These are phyloP conservation scores for Eilema caniola DNA, from an alignment of 2,888 invertebrate species.

Conservation along the genomic window DNA sequence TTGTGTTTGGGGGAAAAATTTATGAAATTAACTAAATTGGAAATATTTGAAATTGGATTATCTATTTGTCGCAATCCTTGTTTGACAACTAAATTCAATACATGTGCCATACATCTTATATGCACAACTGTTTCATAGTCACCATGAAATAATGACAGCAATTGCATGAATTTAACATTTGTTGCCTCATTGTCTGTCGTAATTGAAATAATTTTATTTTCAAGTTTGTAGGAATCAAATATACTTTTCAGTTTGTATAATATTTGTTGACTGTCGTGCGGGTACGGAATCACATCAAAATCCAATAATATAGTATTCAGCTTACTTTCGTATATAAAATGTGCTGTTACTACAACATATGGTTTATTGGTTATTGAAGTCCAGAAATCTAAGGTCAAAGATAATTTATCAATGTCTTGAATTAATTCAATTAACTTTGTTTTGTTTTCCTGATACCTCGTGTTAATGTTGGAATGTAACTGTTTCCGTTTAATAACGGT, in stretches of 20 bases:
- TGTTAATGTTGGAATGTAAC: background rate
- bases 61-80: no score
- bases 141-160: no score
- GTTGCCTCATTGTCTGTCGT: constrained; percentile 3
- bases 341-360: constrained; percentile 25
- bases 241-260: background rate
- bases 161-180: no score
- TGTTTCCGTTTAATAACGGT: background rate
- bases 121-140: no score
- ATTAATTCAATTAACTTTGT: background rate
- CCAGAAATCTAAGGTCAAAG: constrained; percentile 27
- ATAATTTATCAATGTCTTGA: constrained; percentile 12
- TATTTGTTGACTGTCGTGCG: constrained; percentile 6
- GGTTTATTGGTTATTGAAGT: constrained; percentile 26
- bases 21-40: no score
- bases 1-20: no score
- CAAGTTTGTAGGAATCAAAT: background rate
- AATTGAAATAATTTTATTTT: constrained; percentile 8
- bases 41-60: no score
- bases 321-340: constrained; percentile 17
- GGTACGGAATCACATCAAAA: constrained; percentile 21
- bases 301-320: constrained; percentile 15
- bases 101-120: no score
- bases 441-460: background rate
- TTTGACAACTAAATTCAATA: no score